Conservation (phyloP, 2,888 invertebrate species). For the Idaea aversata region DNA sequence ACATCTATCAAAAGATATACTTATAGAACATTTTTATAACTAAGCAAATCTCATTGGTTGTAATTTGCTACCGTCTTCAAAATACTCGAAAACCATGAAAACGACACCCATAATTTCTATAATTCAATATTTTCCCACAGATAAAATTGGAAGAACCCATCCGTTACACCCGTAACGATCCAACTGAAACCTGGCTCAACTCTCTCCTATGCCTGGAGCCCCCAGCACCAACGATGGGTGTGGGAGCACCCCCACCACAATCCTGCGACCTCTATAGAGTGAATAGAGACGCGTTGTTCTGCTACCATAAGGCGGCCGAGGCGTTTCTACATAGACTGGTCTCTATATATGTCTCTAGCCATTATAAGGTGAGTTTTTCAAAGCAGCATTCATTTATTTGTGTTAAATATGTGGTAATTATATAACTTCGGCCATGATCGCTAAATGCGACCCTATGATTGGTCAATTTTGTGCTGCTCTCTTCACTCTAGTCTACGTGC, state of each 20-base stretch:
- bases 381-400: conserved; percentile 6
- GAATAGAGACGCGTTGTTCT: conserved; percentile 94
- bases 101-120: too few relatives aligned
- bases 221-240: conserved; percentile 83
- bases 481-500: too few relatives aligned
- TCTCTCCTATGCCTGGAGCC: conserved; percentile 95
- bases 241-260: conserved; percentile 94
- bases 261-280: conserved; percentile 94
- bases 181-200: conserved; percentile 95
- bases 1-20: too few relatives aligned
- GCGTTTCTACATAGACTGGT: conserved; percentile 95
- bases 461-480: too few relatives aligned
- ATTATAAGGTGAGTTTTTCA: conserved; percentile 89
- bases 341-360: conserved; percentile 97
- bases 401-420: too few relatives aligned
- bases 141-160: conserved; percentile 96
- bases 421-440: too few relatives aligned
- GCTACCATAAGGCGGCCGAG: conserved; percentile 96
- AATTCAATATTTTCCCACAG: conserved; percentile 48
- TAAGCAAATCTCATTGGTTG: too few relatives aligned
- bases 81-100: too few relatives aligned
- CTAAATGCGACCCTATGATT: too few relatives aligned
- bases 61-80: too few relatives aligned
- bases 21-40: too few relatives aligned
- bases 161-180: conserved; percentile 92